phyloP scores from a whole-genome alignment of 2,113 vertebrate genomes.

The Panurus biarmicus region DNA sequence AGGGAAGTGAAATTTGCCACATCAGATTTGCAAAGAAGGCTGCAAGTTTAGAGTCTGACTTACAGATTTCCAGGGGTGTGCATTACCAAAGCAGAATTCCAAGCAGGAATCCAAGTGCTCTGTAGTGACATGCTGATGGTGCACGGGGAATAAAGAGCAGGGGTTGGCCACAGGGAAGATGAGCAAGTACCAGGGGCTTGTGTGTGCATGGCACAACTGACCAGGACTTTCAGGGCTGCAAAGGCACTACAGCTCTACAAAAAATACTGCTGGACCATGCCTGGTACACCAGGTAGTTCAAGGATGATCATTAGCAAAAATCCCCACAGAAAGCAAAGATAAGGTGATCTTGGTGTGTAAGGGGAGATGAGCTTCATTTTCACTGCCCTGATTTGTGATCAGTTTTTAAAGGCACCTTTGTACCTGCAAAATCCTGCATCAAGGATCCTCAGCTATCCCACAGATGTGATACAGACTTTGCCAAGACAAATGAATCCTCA shows the following conservation, averaged over 20 bases:
- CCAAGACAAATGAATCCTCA: not conserved
- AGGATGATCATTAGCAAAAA: not conserved
- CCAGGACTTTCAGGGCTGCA: not conserved
- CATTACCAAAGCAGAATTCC: not conserved
- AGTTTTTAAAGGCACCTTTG: not conserved
- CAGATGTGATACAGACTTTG: not conserved
- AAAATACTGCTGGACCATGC: not conserved
- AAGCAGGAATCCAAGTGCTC: not conserved
- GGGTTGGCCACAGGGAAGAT: accelerated
- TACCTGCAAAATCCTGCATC: not conserved
- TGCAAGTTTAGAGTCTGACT: not conserved
- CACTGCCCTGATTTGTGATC: not conserved
- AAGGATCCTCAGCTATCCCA: not conserved
- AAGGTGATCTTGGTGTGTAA: not conserved
- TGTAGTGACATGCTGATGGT: not conserved
- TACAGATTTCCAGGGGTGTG: not conserved
- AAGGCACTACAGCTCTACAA: not conserved
- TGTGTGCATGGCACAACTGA: not conserved
- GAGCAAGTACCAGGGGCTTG: not conserved
- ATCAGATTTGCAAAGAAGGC: not conserved
- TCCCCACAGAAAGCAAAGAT: not conserved
- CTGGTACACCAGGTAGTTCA: not conserved
- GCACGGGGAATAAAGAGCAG: not conserved
- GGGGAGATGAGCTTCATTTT: not conserved
- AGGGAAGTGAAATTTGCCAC: not conserved